Percentiles rank a stretch among this genome's conserved stretches.
phyloP scores from a whole-genome alignment of 1,140 invertebrate species.

The Euura lappo region DNA sequence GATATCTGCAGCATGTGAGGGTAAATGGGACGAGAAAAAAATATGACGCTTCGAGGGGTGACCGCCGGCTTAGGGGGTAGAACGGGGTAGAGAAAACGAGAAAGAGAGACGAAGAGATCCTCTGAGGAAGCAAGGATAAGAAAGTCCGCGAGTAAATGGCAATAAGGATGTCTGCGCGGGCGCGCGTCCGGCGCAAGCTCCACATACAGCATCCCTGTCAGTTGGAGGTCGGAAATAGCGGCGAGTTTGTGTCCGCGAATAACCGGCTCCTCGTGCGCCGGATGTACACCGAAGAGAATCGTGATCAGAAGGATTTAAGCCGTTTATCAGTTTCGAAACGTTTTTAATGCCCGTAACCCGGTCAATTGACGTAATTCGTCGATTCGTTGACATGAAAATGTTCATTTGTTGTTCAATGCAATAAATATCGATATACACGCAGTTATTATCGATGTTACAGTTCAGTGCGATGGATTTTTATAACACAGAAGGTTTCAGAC shows the following conservation, averaged over 20 bases:
- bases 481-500: too few species aligned
- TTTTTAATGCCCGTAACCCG: too few species aligned
- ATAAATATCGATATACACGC: too few species aligned
- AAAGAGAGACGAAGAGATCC: conserved; percentile 18
- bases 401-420: too few species aligned
- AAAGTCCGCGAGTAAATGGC: conserved; percentile 9
- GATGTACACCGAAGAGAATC: too few species aligned
- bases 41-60: conserved; percentile 13
- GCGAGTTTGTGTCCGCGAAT: conserved; percentile 25
- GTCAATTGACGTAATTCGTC: too few species aligned
- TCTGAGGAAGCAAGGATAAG: conserved; percentile 29
- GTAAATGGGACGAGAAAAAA: conserved; percentile 28
- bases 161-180: conserved; percentile 48
- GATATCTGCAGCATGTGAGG: conserved; percentile 43
- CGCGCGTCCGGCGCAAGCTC: conserved; percentile 54
- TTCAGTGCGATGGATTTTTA: too few species aligned
- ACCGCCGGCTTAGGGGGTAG: neutral
- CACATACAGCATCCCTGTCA: conserved; percentile 56
- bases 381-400: too few species aligned
- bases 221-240: conserved; percentile 56
- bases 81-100: conserved; percentile 19
- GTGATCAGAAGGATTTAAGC: too few species aligned
- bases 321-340: too few species aligned
- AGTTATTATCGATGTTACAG: too few species aligned
- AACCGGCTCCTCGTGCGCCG: too few species aligned